Conservation (phyloP, 2,113 vertebrate species). For the Pao palembangensis region DNA sequence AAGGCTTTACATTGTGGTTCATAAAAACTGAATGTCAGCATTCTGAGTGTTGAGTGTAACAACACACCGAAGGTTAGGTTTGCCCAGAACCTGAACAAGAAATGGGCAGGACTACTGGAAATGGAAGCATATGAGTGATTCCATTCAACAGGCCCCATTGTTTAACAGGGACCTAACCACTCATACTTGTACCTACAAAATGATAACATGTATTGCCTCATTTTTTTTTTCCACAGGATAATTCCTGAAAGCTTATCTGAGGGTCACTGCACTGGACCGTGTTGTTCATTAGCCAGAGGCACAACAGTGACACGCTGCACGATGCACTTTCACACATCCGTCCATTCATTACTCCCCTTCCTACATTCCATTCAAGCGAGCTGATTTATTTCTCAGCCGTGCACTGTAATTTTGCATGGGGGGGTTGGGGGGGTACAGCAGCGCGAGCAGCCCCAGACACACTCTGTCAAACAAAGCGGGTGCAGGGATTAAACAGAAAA, state of each 20-base stretch:
- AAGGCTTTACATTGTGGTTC: slow-evolving; percentile 19
- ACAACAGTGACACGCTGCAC: slow-evolving; percentile 15
- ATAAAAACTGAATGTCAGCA: slow-evolving; percentile 21
- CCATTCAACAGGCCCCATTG: slow-evolving; percentile 10
- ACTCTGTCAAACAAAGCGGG: slow-evolving; percentile 31
- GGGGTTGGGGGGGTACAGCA: slow-evolving; percentile 20
- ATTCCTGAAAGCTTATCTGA: slow-evolving; percentile 47
- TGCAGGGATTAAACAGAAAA: not conserved
- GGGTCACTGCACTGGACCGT: slow-evolving; percentile 51
- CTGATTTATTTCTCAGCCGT: slow-evolving; percentile 8
- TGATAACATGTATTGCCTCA: not conserved
- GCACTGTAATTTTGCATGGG: slow-evolving; percentile 33
- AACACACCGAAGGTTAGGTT: not conserved
- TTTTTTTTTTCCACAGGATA: slow-evolving; percentile 19
- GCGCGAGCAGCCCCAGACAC: slow-evolving; percentile 28
- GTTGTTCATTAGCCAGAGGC: slow-evolving; percentile 60
- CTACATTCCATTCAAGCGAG: slow-evolving; percentile 29
- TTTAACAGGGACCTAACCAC: not conserved
- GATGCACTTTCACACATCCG: slow-evolving; percentile 33
- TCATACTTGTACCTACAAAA: too few species aligned
- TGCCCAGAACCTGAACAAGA: too few species aligned
- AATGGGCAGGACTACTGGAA: too few species aligned
- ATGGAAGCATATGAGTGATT: too few species aligned
- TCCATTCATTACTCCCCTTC: slow-evolving; percentile 25
- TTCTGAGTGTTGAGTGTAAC: slow-evolving; percentile 2